Conservation (phyloP, 1,140 invertebrate genomes). For the Zaprionus davidi region DNA sequence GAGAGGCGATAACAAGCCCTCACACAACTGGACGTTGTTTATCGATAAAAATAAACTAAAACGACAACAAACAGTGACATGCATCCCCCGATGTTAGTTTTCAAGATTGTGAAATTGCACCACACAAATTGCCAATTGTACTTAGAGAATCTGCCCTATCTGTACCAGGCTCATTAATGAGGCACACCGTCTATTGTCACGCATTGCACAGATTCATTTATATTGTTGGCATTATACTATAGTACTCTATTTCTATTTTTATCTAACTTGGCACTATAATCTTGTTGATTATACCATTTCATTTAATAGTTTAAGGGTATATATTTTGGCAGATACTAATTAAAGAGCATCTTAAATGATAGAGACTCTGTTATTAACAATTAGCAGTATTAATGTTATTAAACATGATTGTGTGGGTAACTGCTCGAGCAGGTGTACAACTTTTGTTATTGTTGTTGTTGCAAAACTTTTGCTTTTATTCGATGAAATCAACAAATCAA, state of each 20-base stretch:
- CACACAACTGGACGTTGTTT: neutral
- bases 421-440: neutral
- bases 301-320: neutral
- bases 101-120: slow-evolving; percentile 20
- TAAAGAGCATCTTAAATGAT: neutral
- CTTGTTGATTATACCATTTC: slow-evolving; percentile 17
- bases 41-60: slow-evolving; percentile 30
- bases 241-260: slow-evolving; percentile 14
- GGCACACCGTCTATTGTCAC: slow-evolving; percentile 10
- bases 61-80: neutral
- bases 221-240: slow-evolving; percentile 10
- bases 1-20: neutral
- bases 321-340: neutral
- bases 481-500: slow-evolving; percentile 22
- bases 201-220: slow-evolving; percentile 13
- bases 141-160: slow-evolving; percentile 7
- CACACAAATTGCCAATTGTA: slow-evolving; percentile 16
- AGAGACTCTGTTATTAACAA: neutral
- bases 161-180: neutral
- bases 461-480: slow-evolving; percentile 35
- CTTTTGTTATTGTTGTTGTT: neutral
- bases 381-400: neutral
- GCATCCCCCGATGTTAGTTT: slow-evolving; percentile 11
- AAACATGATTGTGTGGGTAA: neutral
- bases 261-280: slow-evolving; percentile 12